phyloP scores from a whole-genome alignment of 2,797 vertebrate species.

The Falco rusticolus region DNA sequence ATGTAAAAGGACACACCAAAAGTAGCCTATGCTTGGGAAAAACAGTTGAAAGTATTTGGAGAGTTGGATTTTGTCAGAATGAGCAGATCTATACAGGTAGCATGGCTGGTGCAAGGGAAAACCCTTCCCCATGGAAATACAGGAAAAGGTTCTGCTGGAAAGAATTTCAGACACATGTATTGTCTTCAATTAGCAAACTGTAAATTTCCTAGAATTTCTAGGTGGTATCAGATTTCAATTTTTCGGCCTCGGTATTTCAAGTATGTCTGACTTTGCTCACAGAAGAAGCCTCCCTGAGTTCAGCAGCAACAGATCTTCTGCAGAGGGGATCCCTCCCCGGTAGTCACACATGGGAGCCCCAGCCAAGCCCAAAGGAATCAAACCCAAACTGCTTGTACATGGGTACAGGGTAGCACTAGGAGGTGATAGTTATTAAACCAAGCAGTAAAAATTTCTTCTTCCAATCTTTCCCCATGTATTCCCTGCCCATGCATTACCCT shows the following conservation, averaged over 20 bases:
- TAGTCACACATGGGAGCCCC: background rate
- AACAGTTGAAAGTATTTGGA: background rate
- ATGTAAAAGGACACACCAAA: background rate
- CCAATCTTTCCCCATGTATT: background rate
- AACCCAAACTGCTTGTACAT: background rate
- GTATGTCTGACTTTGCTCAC: background rate
- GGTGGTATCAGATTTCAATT: background rate
- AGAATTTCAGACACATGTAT: background rate
- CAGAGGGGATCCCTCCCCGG: background rate
- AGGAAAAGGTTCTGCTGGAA: background rate
- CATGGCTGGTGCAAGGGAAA: background rate
- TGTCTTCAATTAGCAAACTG: background rate
- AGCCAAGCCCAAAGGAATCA: background rate
- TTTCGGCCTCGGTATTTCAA: background rate
- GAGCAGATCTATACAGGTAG: background rate
- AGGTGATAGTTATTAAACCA: background rate
- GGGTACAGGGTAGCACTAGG: background rate
- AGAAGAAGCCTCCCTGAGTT: background rate
- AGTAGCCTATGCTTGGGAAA: background rate
- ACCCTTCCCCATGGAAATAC: background rate
- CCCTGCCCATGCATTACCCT: background rate
- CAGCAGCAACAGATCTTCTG: background rate
- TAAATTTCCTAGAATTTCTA: background rate
- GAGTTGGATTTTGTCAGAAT: background rate
- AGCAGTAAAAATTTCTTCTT: background rate